A percentile compares a stretch with the other conserved stretches of the same genome.
These are phyloP conservation scores for Dicrurus megarhynchus DNA, from an alignment of 2,113 vertebrate species.

Conservation along the genomic window DNA sequence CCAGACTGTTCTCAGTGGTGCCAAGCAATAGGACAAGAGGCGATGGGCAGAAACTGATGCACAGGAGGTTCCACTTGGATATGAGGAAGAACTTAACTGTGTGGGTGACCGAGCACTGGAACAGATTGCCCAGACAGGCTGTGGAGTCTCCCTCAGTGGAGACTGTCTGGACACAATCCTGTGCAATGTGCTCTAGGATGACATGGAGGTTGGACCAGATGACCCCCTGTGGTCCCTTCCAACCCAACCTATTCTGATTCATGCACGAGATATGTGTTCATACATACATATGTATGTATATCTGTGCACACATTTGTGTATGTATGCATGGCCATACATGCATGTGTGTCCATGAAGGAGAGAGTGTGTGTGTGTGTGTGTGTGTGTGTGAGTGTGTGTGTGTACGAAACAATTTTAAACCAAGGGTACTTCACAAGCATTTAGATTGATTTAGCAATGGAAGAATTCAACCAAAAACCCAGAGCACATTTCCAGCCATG, in stretches of 20 bases:
- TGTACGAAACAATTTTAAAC: neutral
- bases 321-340: neutral
- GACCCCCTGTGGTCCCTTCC: neutral
- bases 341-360: neutral
- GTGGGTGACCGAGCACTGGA: neutral
- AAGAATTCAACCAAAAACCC: slow-evolving; percentile 42
- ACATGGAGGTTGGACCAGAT: neutral
- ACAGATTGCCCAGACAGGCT: neutral
- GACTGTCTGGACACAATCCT: neutral
- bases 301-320: neutral
- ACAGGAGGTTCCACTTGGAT: neutral
- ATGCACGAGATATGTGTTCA: accelerated
- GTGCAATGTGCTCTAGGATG: neutral
- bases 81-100: neutral
- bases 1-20: neutral
- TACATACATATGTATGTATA: neutral
- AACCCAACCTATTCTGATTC: neutral
- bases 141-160: neutral
- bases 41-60: neutral
- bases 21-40: neutral
- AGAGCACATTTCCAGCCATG: slow-evolving; percentile 47
- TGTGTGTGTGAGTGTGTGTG: neutral
- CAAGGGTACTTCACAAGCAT: neutral
- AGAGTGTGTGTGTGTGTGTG: too few relatives aligned
- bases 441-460: slow-evolving; percentile 9